A percentile compares a stretch with the other conserved stretches of the same genome.
Evolutionary conservation across 2,113 vertebrate genomes (phyloP).

Genomic region (Morone chrysops): DNA sequence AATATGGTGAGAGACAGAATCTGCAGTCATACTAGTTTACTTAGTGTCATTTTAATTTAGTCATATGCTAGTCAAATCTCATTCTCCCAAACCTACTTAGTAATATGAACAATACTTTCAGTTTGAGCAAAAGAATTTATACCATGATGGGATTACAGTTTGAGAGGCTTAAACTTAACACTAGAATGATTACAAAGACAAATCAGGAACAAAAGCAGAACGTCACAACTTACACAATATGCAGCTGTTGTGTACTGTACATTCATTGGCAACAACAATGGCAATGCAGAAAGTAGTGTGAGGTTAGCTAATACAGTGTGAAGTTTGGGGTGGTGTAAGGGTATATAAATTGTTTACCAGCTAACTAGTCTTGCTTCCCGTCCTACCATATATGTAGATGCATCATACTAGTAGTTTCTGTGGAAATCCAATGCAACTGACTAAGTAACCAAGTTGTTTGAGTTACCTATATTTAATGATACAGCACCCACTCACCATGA

Average conservation of each 20-base stretch:
- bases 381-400: neutral
- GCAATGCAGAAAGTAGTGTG: neutral
- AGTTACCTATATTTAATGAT: neutral
- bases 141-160: neutral
- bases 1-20: neutral
- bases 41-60: slow-evolving; percentile 12
- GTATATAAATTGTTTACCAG: neutral
- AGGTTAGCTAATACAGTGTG: neutral
- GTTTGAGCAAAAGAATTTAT: neutral
- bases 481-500: neutral
- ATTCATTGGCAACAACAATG: neutral
- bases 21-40: neutral
- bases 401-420: neutral
- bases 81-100: neutral
- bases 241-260: neutral
- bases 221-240: neutral
- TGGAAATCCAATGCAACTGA: neutral
- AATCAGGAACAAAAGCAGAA: neutral
- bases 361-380: neutral
- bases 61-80: neutral
- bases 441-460: too few species aligned
- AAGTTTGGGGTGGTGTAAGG: neutral
- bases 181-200: neutral
- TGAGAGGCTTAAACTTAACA: neutral
- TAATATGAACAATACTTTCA: neutral